A percentile compares a stretch with the other conserved stretches of the same genome.
phyloP scores from a whole-genome alignment of 2,888 invertebrate species.

The Rosalia funebris region DNA sequence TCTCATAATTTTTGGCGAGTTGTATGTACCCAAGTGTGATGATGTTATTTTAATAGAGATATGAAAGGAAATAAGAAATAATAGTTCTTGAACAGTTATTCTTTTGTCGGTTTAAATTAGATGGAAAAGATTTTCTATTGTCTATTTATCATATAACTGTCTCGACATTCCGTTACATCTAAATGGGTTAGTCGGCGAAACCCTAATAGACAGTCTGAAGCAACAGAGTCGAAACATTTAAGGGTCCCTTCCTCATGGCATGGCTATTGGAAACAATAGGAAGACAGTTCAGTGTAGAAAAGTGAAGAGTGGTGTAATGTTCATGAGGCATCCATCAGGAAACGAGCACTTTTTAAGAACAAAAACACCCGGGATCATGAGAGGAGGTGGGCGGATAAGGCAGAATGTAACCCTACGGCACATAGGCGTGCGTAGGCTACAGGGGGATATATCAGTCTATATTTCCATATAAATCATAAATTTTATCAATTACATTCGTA shows the following conservation, averaged over 20 bases:
- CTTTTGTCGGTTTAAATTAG: no score
- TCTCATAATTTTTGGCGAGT: no score
- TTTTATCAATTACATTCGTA: no score
- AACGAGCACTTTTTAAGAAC: slow-evolving; percentile 44
- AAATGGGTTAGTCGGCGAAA: neutral
- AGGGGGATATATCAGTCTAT: no score
- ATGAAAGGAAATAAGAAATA: no score
- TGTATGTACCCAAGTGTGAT: no score
- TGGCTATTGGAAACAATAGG: slow-evolving; percentile 34
- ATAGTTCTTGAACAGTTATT: no score
- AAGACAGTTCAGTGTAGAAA: slow-evolving; percentile 37
- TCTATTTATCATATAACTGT: no score
- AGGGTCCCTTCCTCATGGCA: neutral
- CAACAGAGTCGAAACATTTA: slow-evolving; percentile 24
- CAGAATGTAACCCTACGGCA: slow-evolving; percentile 3
- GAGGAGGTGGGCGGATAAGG: slow-evolving; percentile 27
- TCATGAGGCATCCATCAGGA: slow-evolving; percentile 42
- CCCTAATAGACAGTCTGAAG: slow-evolving; percentile 10
- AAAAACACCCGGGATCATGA: slow-evolving; percentile 36
- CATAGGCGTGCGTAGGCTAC: slow-evolving; percentile 5
- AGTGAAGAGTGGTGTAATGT: slow-evolving; percentile 37
- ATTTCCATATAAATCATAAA: no score
- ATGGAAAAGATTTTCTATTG: no score
- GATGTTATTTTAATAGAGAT: no score
- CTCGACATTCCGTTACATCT: neutral